Evolutionary conservation across 2,797 vertebrate species (phyloP).

Genomic region (Manis crassicaudata): DNA sequence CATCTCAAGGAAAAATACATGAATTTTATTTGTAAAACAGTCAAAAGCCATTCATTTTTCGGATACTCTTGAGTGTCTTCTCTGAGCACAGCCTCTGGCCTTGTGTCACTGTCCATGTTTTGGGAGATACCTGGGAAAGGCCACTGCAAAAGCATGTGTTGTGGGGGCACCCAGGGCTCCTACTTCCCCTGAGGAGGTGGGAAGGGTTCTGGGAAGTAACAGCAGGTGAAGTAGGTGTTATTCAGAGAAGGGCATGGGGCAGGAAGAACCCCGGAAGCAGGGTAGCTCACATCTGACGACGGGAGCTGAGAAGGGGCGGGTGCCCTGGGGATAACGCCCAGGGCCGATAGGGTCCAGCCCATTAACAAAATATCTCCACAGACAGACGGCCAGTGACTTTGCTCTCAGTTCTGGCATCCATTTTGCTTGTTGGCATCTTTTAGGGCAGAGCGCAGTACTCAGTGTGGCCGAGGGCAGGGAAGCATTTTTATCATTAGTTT

Average conservation of each 20-base stretch:
- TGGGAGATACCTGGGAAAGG: not conserved
- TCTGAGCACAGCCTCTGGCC: not conserved
- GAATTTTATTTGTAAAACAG: not conserved
- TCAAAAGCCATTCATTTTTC: not conserved
- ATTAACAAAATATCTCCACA: not conserved
- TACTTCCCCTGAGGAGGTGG: not conserved
- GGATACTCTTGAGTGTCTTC: not conserved
- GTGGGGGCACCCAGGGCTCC: not conserved
- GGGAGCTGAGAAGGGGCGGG: not conserved
- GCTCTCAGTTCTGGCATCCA: not conserved
- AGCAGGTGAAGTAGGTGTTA: accelerated
- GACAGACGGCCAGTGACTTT: not conserved
- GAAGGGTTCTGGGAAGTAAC: too few species aligned
- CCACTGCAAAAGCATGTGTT: too few species aligned
- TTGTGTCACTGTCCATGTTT: not conserved
- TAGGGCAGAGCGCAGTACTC: not conserved
- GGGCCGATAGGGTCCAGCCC: not conserved
- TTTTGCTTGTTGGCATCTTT: conserved; percentile 35
- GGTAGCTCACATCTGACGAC: not conserved
- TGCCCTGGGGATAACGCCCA: not conserved
- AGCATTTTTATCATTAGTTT: not conserved
- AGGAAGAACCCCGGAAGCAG: not conserved
- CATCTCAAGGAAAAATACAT: not conserved
- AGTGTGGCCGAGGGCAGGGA: not conserved
- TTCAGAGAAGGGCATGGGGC: not conserved